Conservation (phyloP, 1,140 invertebrate species). For the Listronotus bonariensis region DNA sequence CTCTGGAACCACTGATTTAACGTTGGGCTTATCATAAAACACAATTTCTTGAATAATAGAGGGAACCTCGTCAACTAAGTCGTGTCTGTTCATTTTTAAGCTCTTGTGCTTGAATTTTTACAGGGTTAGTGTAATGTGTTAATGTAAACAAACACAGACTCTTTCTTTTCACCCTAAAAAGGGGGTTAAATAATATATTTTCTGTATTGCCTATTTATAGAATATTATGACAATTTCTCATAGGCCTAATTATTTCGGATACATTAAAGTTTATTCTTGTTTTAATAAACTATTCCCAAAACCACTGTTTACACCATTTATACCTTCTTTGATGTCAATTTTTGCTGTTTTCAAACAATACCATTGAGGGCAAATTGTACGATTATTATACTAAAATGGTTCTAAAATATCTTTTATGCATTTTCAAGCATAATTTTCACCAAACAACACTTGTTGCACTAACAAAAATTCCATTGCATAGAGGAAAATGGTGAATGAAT, state of each 20-base stretch:
- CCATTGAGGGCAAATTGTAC: too few relatives aligned
- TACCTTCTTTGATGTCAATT: too few relatives aligned
- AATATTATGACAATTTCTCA: too few relatives aligned
- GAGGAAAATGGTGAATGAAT: not conserved
- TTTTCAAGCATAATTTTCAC: not conserved
- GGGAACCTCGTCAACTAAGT: not conserved
- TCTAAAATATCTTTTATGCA: not conserved
- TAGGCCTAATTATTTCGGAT: too few relatives aligned
- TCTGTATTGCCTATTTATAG: too few relatives aligned
- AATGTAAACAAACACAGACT: not conserved
- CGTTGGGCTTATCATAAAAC: conserved; percentile 30
- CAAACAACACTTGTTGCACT: conserved; percentile 11
- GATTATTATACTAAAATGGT: too few relatives aligned
- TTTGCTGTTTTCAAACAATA: too few relatives aligned
- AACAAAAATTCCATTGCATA: conserved; percentile 12
- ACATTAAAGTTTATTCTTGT: too few relatives aligned
- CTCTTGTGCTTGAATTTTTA: too few relatives aligned
- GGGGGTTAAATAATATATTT: too few relatives aligned
- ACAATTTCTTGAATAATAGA: conserved; percentile 31
- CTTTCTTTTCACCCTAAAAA: not conserved
- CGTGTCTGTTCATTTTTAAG: not conserved
- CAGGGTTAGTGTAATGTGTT: not conserved
- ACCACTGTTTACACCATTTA: too few relatives aligned
- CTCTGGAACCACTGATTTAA: conserved; percentile 5
- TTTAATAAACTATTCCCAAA: too few relatives aligned